A percentile compares a stretch with the other conserved stretches of the same genome.
phyloP scores from a whole-genome alignment of 1,140 invertebrate genomes.

The Drosophila simulans region DNA sequence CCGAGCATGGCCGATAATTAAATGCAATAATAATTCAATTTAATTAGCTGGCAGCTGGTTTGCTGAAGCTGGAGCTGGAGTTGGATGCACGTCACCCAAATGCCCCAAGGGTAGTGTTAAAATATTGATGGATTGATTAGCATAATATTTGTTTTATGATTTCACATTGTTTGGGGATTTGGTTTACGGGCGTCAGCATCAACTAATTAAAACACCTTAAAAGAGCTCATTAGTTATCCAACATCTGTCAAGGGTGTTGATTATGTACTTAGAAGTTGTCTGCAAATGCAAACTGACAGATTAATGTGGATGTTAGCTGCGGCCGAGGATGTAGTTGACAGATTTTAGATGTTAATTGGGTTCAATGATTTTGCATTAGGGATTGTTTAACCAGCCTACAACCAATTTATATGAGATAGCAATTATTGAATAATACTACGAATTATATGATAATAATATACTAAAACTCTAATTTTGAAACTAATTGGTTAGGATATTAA shows the following conservation, averaged over 20 bases:
- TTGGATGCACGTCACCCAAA: constrained; percentile 7
- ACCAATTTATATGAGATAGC: too few relatives aligned
- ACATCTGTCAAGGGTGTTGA: constrained; percentile 20
- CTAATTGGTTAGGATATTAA: neutral
- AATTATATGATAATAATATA: too few relatives aligned
- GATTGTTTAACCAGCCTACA: too few relatives aligned
- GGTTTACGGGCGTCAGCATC: constrained; percentile 3
- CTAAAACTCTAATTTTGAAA: neutral
- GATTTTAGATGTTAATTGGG: neutral
- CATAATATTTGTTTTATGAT: constrained; percentile 60
- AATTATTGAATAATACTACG: too few relatives aligned
- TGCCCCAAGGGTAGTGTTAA: constrained; percentile 42
- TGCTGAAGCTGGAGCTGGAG: neutral
- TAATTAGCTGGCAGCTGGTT: constrained; percentile 71
- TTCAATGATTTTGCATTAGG: neutral
- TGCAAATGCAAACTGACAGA: neutral
- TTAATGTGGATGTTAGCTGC: neutral
- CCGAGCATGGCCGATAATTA: constrained; percentile 54
- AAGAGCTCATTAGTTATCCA: constrained; percentile 11
- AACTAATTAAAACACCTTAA: constrained; percentile 34
- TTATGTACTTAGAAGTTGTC: constrained; percentile 5
- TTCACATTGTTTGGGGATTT: constrained; percentile 42
- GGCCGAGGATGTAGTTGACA: neutral
- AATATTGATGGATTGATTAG: constrained; percentile 70
- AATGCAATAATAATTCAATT: constrained; percentile 76